Evolutionary conservation across 2,113 vertebrate genomes (phyloP).

Genomic region (Nycticryphes semicollaris): DNA sequence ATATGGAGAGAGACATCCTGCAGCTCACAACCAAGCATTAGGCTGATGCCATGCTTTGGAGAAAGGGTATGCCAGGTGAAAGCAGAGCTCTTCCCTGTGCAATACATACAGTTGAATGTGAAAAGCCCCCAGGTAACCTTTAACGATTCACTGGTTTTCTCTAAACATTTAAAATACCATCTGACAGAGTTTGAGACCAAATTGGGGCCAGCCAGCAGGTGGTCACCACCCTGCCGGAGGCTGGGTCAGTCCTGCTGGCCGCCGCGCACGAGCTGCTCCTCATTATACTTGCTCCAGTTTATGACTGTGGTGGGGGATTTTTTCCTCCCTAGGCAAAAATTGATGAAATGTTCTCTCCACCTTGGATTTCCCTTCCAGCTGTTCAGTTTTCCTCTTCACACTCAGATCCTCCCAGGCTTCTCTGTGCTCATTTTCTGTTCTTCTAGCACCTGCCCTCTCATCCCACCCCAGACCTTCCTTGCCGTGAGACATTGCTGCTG

Average conservation of each 20-base stretch:
- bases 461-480: neutral
- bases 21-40: neutral
- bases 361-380: neutral
- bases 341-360: neutral
- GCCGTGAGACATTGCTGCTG: neutral
- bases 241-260: neutral
- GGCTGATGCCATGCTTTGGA: neutral
- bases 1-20: neutral
- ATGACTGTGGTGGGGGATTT: neutral
- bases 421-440: neutral
- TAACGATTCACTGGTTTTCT: neutral
- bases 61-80: neutral
- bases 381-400: neutral
- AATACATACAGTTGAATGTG: neutral
- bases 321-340: neutral
- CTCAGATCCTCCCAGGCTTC: neutral
- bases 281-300: neutral
- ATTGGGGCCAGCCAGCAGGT: neutral
- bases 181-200: neutral
- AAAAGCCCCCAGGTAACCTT: neutral
- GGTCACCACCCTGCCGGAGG: neutral
- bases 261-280: accelerated
- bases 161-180: neutral
- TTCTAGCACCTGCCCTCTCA: accelerated
- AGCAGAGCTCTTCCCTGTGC: neutral